Percentiles rank a stretch among this genome's conserved stretches.
These are phyloP conservation scores for Drosophila obscura DNA, from an alignment of 1,140 invertebrate species.

Conservation along the genomic window DNA sequence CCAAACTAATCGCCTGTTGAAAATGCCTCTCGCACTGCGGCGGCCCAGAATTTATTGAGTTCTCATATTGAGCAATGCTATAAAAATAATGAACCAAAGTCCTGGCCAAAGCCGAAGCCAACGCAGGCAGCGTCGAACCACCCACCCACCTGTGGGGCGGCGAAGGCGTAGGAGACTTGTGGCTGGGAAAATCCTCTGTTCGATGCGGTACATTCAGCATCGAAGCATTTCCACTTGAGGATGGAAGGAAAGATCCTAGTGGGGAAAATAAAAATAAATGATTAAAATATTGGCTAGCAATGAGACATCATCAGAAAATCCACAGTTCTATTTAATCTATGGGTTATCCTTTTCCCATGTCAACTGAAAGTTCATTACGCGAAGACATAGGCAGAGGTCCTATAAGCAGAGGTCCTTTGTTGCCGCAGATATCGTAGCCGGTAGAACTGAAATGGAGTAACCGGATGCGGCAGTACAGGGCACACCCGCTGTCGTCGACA, in stretches of 20 bases:
- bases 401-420: too few relatives aligned
- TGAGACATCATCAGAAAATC: too few relatives aligned
- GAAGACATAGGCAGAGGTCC: too few relatives aligned
- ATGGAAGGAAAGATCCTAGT: background rate
- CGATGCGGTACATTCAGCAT: conserved; percentile 7
- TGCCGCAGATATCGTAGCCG: background rate
- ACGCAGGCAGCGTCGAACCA: background rate
- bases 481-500: conserved; percentile 31
- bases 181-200: background rate
- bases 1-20: conserved; percentile 79
- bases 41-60: conserved; percentile 76
- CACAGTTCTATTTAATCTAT: too few relatives aligned
- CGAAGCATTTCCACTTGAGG: background rate
- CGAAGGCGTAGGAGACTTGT: background rate
- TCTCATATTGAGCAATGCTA: conserved; percentile 80
- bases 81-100: conserved; percentile 76
- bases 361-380: too few relatives aligned
- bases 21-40: conserved; percentile 60
- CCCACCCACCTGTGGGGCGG: too few relatives aligned
- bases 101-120: conserved; percentile 10
- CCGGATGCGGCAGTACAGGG: background rate
- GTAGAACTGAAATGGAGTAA: background rate
- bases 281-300: too few relatives aligned
- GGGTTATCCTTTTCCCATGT: too few relatives aligned
- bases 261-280: too few relatives aligned